Conservation (phyloP, 2,797 vertebrate species). For the Melanotaenia pygmaea region DNA sequence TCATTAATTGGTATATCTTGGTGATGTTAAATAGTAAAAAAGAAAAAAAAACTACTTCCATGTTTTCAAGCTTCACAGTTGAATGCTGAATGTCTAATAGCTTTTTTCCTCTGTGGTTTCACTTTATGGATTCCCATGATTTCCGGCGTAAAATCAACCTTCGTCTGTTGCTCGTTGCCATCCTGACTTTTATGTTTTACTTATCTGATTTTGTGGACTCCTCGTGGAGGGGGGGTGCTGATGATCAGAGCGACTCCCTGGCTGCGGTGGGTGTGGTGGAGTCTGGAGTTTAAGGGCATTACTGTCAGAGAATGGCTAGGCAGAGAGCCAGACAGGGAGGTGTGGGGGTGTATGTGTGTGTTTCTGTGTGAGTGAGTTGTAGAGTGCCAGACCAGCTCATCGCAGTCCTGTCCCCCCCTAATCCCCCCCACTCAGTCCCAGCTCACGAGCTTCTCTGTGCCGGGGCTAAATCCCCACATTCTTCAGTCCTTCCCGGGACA, state of each 20-base stretch:
- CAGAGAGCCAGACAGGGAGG: constrained; percentile 66
- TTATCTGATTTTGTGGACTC: constrained; percentile 39
- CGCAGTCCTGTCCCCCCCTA: constrained; percentile 73
- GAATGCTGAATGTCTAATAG: background rate
- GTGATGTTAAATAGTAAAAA: background rate
- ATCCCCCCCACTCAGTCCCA: constrained; percentile 71
- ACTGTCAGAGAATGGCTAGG: constrained; percentile 73
- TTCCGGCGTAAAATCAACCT: background rate
- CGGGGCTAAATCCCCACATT: constrained; percentile 78
- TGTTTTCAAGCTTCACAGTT: background rate
- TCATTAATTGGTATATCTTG: background rate
- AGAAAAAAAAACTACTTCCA: no score
- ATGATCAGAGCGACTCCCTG: constrained; percentile 51
- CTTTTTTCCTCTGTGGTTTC: background rate
- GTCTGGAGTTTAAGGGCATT: constrained; percentile 80
- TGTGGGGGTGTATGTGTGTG: constrained; percentile 27
- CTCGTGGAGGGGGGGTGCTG: constrained; percentile 23
- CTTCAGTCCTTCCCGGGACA: constrained; percentile 71
- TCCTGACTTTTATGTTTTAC: constrained; percentile 38
- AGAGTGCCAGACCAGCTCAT: constrained; percentile 73
- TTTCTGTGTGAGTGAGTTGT: constrained; percentile 8
- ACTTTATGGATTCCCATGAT: constrained; percentile 10
- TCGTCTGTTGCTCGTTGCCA: constrained; percentile 21
- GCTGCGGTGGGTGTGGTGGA: constrained; percentile 66
- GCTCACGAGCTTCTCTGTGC: constrained; percentile 71